Conservation (phyloP, 2,797 vertebrate genomes). For the Morelia viridis region DNA sequence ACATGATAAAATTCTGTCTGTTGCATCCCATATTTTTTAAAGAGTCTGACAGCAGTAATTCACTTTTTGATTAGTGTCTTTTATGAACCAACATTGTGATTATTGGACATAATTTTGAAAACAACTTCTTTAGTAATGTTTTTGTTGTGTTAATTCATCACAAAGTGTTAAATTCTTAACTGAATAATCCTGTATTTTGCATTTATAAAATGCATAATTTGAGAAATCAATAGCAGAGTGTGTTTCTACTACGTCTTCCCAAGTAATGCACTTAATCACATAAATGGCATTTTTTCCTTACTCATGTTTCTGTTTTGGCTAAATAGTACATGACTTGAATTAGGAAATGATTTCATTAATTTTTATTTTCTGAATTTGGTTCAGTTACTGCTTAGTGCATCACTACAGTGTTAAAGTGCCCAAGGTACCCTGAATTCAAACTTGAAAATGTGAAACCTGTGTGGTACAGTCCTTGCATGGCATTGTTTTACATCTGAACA, state of each 20-base stretch:
- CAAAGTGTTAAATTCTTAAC: constrained; percentile 1
- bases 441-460: background rate
- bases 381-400: background rate
- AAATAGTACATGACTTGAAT: constrained; percentile 1
- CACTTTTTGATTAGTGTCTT: background rate
- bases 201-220: background rate
- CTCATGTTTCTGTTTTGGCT: constrained; percentile 48
- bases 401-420: background rate
- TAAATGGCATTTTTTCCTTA: constrained; percentile 18
- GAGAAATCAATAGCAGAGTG: background rate
- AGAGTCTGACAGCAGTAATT: background rate
- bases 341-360: constrained; percentile 51
- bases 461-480: background rate
- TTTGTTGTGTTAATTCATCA: background rate
- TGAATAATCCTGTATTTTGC: background rate
- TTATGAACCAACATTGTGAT: constrained; percentile 2
- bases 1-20: background rate
- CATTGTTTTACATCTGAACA: constrained; percentile 19
- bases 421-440: background rate
- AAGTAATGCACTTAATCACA: background rate
- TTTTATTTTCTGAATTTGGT: constrained; percentile 12
- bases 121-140: background rate
- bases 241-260: background rate
- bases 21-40: background rate
- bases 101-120: background rate